phyloP scores from a whole-genome alignment of 1,140 invertebrate genomes.

The Sminthurides bifidus region DNA sequence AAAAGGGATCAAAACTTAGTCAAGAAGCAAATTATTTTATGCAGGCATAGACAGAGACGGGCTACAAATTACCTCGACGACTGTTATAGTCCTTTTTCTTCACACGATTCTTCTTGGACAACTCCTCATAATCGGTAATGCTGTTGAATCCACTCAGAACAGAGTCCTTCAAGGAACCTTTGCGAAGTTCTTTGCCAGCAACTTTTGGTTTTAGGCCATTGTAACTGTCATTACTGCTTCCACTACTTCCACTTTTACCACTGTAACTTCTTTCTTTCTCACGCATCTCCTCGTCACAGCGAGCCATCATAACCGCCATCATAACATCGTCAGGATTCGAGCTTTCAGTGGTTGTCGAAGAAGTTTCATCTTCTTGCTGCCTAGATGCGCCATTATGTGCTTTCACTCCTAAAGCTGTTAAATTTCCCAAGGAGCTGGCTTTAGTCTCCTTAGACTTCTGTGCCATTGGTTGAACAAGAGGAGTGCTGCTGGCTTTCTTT shows the following conservation, averaged over 20 bases:
- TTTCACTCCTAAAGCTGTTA: no score
- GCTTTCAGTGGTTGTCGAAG: slow-evolving; percentile 60
- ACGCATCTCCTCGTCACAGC: slow-evolving; percentile 41
- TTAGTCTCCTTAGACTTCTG: no score
- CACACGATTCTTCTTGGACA: slow-evolving; percentile 7
- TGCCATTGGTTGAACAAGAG: no score
- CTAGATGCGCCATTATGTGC: no score
- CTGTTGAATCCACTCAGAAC: background rate
- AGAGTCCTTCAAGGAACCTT: background rate
- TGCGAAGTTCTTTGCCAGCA: background rate
- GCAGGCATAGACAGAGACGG: no score
- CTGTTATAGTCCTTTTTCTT: slow-evolving; percentile 10
- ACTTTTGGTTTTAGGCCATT: background rate
- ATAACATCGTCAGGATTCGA: slow-evolving; percentile 45
- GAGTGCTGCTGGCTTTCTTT: no score
- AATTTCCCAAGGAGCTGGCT: no score
- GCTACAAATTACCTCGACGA: background rate
- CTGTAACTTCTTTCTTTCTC: slow-evolving; percentile 38
- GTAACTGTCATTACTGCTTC: slow-evolving; percentile 23
- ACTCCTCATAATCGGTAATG: slow-evolving; percentile 1
- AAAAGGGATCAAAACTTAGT: background rate
- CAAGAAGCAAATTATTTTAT: no score
- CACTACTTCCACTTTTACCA: slow-evolving; percentile 39
- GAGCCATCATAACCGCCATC: slow-evolving; percentile 39
- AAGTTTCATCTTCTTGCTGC: no score